phyloP scores from a whole-genome alignment of 2,797 vertebrate genomes.

The Pogonophryne albipinna region DNA sequence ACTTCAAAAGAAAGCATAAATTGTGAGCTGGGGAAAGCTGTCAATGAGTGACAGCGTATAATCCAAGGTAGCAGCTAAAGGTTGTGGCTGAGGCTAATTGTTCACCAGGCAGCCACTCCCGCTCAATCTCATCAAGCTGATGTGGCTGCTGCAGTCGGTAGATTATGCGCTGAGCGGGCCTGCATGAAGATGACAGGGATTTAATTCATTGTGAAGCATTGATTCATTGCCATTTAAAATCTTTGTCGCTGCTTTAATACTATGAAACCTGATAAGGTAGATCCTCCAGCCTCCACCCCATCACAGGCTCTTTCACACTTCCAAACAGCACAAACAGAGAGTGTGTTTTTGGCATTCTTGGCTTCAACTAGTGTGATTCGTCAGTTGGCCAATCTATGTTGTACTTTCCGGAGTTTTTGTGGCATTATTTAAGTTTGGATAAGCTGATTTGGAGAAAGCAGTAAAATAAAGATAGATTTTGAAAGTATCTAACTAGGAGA shows the following conservation, averaged over 20 bases:
- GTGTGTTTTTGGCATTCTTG: background rate
- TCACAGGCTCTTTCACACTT: slow-evolving; percentile 3
- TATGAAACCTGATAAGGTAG: slow-evolving; percentile 42
- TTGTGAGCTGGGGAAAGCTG: slow-evolving; percentile 60
- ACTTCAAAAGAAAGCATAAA: slow-evolving; percentile 77
- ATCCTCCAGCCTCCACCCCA: slow-evolving; percentile 6
- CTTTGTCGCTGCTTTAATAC: slow-evolving; percentile 40
- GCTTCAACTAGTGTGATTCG: background rate
- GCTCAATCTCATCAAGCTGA: slow-evolving; percentile 34
- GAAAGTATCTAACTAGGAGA: too few relatives aligned
- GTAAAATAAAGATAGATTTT: too few relatives aligned
- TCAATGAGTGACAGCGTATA: slow-evolving; percentile 69
- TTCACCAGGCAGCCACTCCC: slow-evolving; percentile 52
- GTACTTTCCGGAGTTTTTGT: too few relatives aligned
- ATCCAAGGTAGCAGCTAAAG: slow-evolving; percentile 67
- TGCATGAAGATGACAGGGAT: slow-evolving; percentile 46
- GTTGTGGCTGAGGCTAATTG: slow-evolving; percentile 67
- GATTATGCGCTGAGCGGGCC: slow-evolving; percentile 37
- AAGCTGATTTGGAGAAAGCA: too few relatives aligned
- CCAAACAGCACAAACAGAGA: slow-evolving; percentile 14
- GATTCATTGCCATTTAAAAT: slow-evolving; percentile 48
- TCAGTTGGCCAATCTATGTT: background rate
- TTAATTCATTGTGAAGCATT: slow-evolving; percentile 39
- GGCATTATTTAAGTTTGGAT: too few relatives aligned
- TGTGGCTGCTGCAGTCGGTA: slow-evolving; percentile 39